Base-by-base conservation (phyloP, 2,797 vertebrate genomes). In the Diglossa cyanea region DNA sequence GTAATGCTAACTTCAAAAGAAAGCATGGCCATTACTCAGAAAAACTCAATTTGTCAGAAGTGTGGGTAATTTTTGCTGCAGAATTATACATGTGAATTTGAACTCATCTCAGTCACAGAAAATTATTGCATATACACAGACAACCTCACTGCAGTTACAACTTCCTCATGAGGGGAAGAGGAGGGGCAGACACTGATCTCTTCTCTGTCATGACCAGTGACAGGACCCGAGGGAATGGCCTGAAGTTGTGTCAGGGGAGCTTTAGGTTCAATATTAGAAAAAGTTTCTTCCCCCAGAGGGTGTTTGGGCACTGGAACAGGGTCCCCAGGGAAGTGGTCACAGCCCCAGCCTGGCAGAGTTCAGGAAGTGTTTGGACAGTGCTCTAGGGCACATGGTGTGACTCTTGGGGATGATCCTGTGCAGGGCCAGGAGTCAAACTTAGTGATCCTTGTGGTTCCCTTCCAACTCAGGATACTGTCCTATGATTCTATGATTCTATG, bases 1-100 rank as follows among this genome's bases (percentile, higher is more conserved):
- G 86, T 65, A 95, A 65, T 3, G 2, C 70, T 28, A 33, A 88
- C 76, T 86, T 95, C 86, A 93, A 93, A 96, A 93, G 86, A 81
- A 90, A 90, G 14, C 47, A 58, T 8, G 75, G 50, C 17, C 58
- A 72, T 94, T 88, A 80, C 54, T 91, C 95, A 92, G 50, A 90
- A 88, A 92, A 88, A 33, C 33, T 77, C 63, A 8, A 0, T 82
- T 87, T 76, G 63, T 66, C 80, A 82, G 40, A 86, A 84, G 13
- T 1, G 13, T n/a, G 53, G 20, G 30, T 57, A 19, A 71, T 70
- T 88, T 92, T 71, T 55, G 33, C 68, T 78, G 47, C 57, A 71
- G 68, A 51, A 50, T 40, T 58, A 55, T 42, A 42, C 3, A 24
- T 20, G 8, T 45, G 80, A 92, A 42, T 63, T 39, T 76, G 67